Base-by-base conservation (phyloP, 2,113 vertebrate genomes). In the Rhipidura dahli region DNA sequence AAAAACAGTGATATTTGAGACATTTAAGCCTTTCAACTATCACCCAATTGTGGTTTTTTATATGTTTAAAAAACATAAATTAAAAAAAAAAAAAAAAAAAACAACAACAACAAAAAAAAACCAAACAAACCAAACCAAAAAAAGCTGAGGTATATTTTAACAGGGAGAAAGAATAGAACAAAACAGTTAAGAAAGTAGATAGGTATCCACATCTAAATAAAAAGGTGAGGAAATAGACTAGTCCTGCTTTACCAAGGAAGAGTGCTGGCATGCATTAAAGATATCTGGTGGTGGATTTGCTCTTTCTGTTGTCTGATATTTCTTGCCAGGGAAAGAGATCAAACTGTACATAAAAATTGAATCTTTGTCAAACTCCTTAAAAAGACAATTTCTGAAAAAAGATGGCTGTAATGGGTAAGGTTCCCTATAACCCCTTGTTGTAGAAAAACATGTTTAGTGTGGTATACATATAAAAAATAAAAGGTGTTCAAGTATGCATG, bases 401-500 rank as follows among this genome's bases (percentile, higher is more conserved):
- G 3, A 3, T 11, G 5, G 0, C 9, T 63, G 5, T 53, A 44
- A 49, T 15, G 6, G 4, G 6, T 30, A 31, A 89, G 10, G 9
- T 42, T 69, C 10, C 15, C 18, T 3, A 6, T 12, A 64, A 40
- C 1, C 7, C 12, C 3, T 63, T 40, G 13, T 16, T 49, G 13
- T 4, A 56, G 40, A 45, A 56, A 70, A 51, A 9, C 2, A 45
- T 27, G 22, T 44, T 82, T 65, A 35, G 7, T 35, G 6, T 22
- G 6, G 5, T 35, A 30, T 24, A 12, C 2, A 4, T n/a, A 15
- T 14, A 27, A n/a, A 40, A 64, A 78, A 64, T 40, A 63, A 69
- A 73, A 56, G 7, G 11, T 2, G 1, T 17, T 31, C 33, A 47
- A 39, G 6, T 61, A 26, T 42, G 33, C 21, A 51, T 42, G 21